Evolutionary conservation across 2,888 invertebrate species (phyloP).

Genomic region (Strigamia crassipes): DNA sequence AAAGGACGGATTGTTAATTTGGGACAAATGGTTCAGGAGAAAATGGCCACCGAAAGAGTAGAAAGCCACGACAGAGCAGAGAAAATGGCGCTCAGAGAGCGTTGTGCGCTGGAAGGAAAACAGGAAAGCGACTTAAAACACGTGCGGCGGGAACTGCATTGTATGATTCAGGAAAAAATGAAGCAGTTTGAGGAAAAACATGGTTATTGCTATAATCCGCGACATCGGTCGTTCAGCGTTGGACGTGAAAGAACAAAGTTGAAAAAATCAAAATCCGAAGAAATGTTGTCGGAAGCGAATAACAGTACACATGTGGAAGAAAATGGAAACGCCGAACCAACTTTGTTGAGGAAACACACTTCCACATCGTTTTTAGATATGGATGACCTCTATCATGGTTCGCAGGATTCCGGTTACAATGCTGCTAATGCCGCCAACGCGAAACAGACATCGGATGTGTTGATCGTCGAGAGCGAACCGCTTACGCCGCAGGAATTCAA

Average conservation of each 20-base stretch:
- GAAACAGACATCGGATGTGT: background rate
- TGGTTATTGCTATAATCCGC: background rate
- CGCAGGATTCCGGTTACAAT: slow-evolving; percentile 23
- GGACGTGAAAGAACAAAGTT: background rate
- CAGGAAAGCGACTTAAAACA: slow-evolving; percentile 53
- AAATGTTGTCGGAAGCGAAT: slow-evolving; percentile 56
- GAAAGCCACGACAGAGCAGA: slow-evolving; percentile 69
- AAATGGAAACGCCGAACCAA: background rate
- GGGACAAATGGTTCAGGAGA: slow-evolving; percentile 64
- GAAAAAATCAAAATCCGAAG: slow-evolving; percentile 57
- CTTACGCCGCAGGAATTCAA: slow-evolving; percentile 44
- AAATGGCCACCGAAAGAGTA: slow-evolving; percentile 68
- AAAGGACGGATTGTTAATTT: slow-evolving; percentile 71
- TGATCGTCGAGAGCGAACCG: background rate
- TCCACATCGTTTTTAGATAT: background rate
- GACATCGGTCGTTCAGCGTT: background rate
- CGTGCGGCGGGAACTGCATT: slow-evolving; percentile 55
- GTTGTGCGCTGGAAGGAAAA: slow-evolving; percentile 61
- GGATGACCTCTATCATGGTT: background rate
- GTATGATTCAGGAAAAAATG: slow-evolving; percentile 54
- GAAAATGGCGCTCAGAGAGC: slow-evolving; percentile 67
- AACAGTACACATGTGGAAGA: background rate
- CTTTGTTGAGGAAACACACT: background rate
- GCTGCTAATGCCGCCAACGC: background rate
- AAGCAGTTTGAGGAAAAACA: slow-evolving; percentile 37